phyloP scores from a whole-genome alignment of 2,888 invertebrate species.

The Sepioteuthis lessoniana region DNA sequence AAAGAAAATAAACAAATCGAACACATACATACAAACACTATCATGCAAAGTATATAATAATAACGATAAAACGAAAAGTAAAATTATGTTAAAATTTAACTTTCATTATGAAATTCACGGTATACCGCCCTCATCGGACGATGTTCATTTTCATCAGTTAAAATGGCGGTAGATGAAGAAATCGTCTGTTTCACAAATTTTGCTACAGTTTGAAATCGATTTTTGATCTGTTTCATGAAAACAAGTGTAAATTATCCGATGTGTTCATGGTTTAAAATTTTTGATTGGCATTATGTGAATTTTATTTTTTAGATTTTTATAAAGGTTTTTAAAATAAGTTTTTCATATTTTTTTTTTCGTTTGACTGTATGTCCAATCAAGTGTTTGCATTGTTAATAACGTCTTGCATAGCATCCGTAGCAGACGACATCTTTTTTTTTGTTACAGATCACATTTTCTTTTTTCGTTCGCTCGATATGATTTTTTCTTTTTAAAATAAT shows the following conservation, averaged over 20 bases:
- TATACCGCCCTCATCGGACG: neutral
- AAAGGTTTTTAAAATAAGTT: neutral
- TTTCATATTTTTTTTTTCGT: neutral
- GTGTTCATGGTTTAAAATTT: neutral
- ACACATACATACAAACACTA: too few species aligned
- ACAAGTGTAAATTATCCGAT: neutral
- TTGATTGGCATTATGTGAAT: neutral
- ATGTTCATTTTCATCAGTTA: neutral
- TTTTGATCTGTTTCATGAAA: neutral
- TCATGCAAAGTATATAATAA: neutral
- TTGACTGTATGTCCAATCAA: neutral
- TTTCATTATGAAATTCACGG: neutral
- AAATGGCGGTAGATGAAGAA: too few species aligned
- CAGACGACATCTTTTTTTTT: neutral
- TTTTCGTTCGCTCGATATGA: neutral
- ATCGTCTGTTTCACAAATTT: neutral
- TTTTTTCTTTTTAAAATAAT: neutral
- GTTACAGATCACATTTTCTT: neutral
- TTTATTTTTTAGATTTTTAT: neutral
- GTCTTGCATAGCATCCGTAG: neutral
- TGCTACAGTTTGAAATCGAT: neutral
- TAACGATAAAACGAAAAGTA: neutral
- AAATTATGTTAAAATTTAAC: neutral
- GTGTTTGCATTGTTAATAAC: neutral
- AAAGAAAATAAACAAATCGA: too few species aligned